Evolutionary conservation across 2,113 vertebrate genomes (phyloP).

Genomic region (Apodemus sylvaticus): DNA sequence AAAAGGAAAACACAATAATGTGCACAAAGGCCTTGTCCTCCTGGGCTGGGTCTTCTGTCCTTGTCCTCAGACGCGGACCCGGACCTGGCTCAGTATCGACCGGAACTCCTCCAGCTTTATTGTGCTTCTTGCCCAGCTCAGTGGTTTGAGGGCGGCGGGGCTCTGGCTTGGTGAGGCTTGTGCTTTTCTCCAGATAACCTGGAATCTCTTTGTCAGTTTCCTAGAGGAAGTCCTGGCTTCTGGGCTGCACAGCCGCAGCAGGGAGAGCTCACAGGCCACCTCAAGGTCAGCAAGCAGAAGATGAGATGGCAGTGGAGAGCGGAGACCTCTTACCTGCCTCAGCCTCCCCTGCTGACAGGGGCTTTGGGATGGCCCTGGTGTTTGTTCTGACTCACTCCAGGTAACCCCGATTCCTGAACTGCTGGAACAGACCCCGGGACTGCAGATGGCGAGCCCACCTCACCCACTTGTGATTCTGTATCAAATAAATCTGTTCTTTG

Average conservation of each 20-base stretch:
- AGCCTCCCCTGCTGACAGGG: neutral
- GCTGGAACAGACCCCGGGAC: neutral
- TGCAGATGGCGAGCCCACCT: neutral
- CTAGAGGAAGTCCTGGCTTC: conserved; percentile 87
- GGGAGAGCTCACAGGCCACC: conserved; percentile 70
- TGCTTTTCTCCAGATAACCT: conserved; percentile 41
- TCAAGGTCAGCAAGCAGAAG: conserved; percentile 79
- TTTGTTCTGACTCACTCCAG: neutral
- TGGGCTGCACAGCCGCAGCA: conserved; percentile 80
- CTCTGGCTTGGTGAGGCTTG: neutral
- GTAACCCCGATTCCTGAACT: neutral
- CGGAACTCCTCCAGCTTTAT: neutral
- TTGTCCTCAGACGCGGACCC: too few relatives aligned
- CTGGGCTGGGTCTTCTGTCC: neutral
- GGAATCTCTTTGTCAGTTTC: conserved; percentile 82
- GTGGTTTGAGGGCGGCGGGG: neutral
- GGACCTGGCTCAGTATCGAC: neutral
- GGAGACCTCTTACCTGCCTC: neutral
- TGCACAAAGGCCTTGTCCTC: neutral
- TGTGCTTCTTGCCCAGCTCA: neutral
- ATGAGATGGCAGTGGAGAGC: conserved; percentile 56
- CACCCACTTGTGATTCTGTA: neutral
- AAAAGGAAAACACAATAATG: too few relatives aligned
- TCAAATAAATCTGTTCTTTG: conserved; percentile 31
- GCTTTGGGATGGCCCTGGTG: neutral